phyloP scores from a whole-genome alignment of 2,797 vertebrate species.

The Babyrousa celebensis region DNA sequence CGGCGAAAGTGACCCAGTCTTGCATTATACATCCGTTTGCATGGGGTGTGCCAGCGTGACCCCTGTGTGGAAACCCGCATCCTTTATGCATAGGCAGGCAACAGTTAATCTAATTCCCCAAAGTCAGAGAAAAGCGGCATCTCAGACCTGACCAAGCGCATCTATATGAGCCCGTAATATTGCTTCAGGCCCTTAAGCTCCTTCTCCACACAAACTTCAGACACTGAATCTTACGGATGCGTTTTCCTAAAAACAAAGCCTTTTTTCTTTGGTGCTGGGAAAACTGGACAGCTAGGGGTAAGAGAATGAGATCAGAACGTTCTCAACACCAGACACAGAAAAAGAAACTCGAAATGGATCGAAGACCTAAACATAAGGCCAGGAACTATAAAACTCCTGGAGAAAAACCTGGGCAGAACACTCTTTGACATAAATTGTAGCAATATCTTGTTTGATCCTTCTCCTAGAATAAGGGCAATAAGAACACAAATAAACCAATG shows the following conservation, averaged over 20 bases:
- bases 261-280: slow-evolving; percentile 51
- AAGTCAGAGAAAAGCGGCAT: slow-evolving; percentile 87
- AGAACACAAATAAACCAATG: too few relatives aligned
- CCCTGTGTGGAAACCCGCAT: slow-evolving; percentile 56
- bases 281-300: too few relatives aligned
- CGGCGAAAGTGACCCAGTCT: slow-evolving; percentile 91
- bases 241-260: slow-evolving; percentile 28
- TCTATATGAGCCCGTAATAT: slow-evolving; percentile 73
- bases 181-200: background rate
- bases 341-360: too few relatives aligned
- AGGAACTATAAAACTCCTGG: too few relatives aligned
- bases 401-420: too few relatives aligned
- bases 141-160: slow-evolving; percentile 82
- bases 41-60: slow-evolving; percentile 81
- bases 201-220: background rate
- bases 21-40: slow-evolving; percentile 94
- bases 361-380: too few relatives aligned
- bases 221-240: background rate
- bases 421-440: too few relatives aligned
- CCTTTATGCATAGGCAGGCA: slow-evolving; percentile 89
- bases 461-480: too few relatives aligned
- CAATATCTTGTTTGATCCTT: too few relatives aligned
- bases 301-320: too few relatives aligned
- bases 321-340: too few relatives aligned
- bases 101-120: slow-evolving; percentile 92